These are phyloP conservation scores for Andrena fulva DNA, from an alignment of 2,888 invertebrate species.

Conservation along the genomic window DNA sequence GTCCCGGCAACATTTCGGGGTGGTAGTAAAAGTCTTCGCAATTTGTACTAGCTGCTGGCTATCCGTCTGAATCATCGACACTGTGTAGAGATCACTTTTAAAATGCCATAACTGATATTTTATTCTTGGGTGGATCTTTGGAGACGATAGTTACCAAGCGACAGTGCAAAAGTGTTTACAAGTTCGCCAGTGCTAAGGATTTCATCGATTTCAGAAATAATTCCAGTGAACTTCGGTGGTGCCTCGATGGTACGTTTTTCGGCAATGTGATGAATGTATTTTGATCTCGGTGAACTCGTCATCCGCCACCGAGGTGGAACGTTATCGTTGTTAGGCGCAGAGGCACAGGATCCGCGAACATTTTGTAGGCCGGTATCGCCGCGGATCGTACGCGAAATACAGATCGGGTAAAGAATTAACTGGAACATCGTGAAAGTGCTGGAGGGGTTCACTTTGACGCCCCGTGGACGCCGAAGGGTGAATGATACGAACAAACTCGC, in stretches of 20 bases:
- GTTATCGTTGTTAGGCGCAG: not conserved
- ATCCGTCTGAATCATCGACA: too few species aligned
- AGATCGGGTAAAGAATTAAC: conserved; percentile 69
- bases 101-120: too few species aligned
- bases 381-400: conserved; percentile 54
- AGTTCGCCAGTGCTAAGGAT: too few species aligned
- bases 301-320: not conserved
- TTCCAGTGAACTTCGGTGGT: too few species aligned
- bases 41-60: not conserved
- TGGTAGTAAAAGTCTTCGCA: not conserved
- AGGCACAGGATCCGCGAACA: not conserved
- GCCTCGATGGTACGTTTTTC: too few species aligned
- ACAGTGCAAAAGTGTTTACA: too few species aligned
- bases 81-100: too few species aligned
- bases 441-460: conserved; percentile 71
- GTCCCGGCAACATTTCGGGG: not conserved
- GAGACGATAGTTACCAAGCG: too few species aligned
- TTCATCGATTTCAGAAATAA: too few species aligned
- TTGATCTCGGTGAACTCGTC: too few species aligned
- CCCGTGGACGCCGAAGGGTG: conserved; percentile 68
- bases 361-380: conserved; percentile 68
- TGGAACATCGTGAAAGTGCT: conserved; percentile 66
- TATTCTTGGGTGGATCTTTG: too few species aligned
- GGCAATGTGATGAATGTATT: too few species aligned
- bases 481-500: conserved; percentile 73